Evolutionary conservation across 2,888 invertebrate genomes (phyloP).

Genomic region (Gastracanthus pulcherrimus): DNA sequence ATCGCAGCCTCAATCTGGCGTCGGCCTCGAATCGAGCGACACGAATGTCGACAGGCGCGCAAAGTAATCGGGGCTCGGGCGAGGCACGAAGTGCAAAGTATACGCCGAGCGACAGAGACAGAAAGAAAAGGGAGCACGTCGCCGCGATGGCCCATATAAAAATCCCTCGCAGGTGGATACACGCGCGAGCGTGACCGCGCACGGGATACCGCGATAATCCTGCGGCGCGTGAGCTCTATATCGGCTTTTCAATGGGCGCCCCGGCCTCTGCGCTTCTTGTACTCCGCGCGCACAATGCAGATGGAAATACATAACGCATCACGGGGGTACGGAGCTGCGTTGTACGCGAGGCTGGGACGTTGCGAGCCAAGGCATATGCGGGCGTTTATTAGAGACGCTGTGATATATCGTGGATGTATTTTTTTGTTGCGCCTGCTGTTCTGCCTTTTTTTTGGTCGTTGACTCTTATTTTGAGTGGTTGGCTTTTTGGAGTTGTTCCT

Average conservation of each 20-base stretch:
- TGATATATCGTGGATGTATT: neutral
- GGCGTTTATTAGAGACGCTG: constrained; percentile 23
- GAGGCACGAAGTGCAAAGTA: constrained; percentile 41
- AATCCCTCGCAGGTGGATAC: constrained; percentile 61
- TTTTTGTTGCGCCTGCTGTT: neutral
- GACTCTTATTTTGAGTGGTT: neutral
- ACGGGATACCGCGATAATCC: constrained; percentile 69
- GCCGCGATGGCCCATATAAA: neutral
- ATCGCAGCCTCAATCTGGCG: neutral
- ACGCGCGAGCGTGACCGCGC: constrained; percentile 67
- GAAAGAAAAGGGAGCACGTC: neutral
- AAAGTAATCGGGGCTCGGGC: constrained; percentile 23
- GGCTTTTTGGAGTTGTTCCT: too few relatives aligned
- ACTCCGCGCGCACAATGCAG: constrained; percentile 34
- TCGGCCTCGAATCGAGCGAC: neutral
- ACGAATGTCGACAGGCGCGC: neutral
- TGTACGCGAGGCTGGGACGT: too few relatives aligned
- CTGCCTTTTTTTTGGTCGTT: neutral
- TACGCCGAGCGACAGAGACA: neutral
- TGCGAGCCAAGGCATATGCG: neutral
- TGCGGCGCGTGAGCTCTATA: neutral
- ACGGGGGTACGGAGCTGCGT: neutral
- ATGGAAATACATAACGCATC: constrained; percentile 1
- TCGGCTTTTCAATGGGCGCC: constrained; percentile 30
- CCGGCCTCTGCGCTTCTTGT: too few relatives aligned